Evolutionary conservation across 2,797 vertebrate genomes (phyloP).

Genomic region (Glossophaga mutica): DNA sequence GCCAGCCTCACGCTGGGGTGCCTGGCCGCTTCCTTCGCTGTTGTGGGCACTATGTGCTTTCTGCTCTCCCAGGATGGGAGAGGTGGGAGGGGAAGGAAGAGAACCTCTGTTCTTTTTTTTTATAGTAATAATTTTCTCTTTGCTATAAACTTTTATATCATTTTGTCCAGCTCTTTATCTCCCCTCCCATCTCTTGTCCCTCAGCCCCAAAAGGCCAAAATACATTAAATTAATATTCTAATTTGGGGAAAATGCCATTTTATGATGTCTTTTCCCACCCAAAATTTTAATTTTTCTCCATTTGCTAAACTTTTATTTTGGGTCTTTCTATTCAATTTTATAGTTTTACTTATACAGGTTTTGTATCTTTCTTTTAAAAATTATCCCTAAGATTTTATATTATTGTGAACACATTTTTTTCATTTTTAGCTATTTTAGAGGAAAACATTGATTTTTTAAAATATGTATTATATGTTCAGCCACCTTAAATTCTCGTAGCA

Average conservation of each 20-base stretch:
- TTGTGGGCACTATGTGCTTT: neutral
- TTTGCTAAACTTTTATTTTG: neutral
- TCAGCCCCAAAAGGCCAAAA: neutral
- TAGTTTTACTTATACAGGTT: neutral
- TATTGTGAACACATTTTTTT: neutral
- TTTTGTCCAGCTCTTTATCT: neutral
- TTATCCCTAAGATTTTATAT: neutral
- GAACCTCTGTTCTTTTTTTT: neutral
- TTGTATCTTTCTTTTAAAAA: neutral
- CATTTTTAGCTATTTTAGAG: neutral
- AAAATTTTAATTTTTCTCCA: neutral
- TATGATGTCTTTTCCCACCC: neutral
- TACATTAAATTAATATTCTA: neutral
- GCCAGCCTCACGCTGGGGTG: neutral
- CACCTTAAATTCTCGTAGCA: neutral
- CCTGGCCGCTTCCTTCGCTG: neutral
- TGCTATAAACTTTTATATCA: neutral
- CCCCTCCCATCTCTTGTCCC: neutral
- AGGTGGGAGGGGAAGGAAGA: neutral
- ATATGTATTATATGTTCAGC: neutral
- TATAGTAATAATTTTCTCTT: constrained; percentile 11
- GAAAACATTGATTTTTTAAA: neutral
- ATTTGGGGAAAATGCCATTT: neutral
- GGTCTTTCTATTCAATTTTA: neutral
- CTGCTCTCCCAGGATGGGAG: too few species aligned